Evolutionary conservation across 2,113 vertebrate species (phyloP), one percentile per base, ranked within the genome.

Genomic region (Nanger granti): DNA sequence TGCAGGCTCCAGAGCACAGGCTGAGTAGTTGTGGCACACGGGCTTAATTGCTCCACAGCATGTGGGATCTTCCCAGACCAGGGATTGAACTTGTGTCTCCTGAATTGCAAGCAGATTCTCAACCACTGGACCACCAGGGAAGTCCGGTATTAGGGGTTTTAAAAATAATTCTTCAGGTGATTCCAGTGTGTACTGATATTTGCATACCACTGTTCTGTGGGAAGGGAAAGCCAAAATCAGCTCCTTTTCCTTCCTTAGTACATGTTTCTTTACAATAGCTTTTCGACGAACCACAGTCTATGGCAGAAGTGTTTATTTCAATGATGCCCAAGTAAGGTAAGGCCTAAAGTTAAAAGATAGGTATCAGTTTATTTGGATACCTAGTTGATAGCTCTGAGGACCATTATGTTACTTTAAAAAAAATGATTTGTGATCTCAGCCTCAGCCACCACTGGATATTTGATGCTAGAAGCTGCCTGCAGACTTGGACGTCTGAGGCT

Each of bases 281-380:
- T 97, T 97, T 52, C 10, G 22, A 15, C 34, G 20, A 94, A 37
- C n/a, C 28, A 84, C 14, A 55, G 17, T 13, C 7, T 62, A 54
- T 41, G 44, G 87, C 52, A 44, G 31, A 89, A 55, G 4, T 80
- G 44, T 97, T 97, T 94, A 93, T 92, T 95, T 97, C 52, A 89
- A 1, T 87, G 57, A 95, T 79, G 41, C 2, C 37, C 4, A 31
- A 87, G 55, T 22, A 95, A 91, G 29, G 18, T 47, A 94, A 88
- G 28, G 34, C 11, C 22, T 91, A 1, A 26, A 82, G 44, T 90
- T 91, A 92, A 89, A 93, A 87, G 52, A 44, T n/a, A 92, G 31
- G 9, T 20, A 89, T 86, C 24, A 69, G 34, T 93, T 97, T 62
- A 92, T 80, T 95, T 93, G 69, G 55, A 89, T 79, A 91, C 26